A percentile compares a stretch with the other conserved stretches of the same genome.
phyloP scores from a whole-genome alignment of 2,797 vertebrate genomes.

The Podarcis siculus region DNA sequence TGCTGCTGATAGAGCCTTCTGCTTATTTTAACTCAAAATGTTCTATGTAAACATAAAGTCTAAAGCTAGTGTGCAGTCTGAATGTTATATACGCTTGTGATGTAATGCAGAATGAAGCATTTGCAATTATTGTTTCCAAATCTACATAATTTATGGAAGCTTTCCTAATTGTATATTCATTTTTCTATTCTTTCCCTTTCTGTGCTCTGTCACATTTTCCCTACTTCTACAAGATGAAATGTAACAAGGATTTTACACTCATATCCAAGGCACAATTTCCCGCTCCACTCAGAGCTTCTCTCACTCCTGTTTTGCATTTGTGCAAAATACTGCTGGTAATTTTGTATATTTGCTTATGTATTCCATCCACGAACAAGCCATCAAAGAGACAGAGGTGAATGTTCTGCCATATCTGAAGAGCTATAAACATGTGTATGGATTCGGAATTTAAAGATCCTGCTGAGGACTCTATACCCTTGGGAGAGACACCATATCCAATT shows the following conservation, averaged over 20 bases:
- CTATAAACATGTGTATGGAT: conserved; percentile 55
- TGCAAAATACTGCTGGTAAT: conserved; percentile 26
- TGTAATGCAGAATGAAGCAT: background rate
- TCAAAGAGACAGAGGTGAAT: conserved; percentile 60
- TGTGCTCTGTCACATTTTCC: background rate
- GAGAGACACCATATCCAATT: conserved; percentile 44
- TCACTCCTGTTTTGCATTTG: conserved; percentile 17
- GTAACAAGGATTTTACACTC: background rate
- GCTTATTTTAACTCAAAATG: conserved; percentile 7
- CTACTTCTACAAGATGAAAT: background rate
- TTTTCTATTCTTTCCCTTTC: background rate
- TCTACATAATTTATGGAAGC: background rate
- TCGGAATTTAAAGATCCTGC: conserved; percentile 55
- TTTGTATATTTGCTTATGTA: conserved; percentile 40
- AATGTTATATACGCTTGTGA: background rate
- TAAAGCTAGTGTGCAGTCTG: background rate
- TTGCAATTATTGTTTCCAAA: conserved; percentile 3
- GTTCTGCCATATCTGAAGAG: conserved; percentile 61
- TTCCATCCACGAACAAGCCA: conserved; percentile 37
- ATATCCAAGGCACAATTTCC: background rate
- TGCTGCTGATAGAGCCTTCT: conserved; percentile 5
- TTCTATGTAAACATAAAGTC: background rate
- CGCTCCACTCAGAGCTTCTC: background rate
- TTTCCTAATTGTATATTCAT: background rate
- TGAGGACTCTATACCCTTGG: conserved; percentile 57